A percentile compares a stretch with the other conserved stretches of the same genome.
Evolutionary conservation across 2,113 vertebrate species (phyloP).

Genomic region (Archocentrus centrarchus): DNA sequence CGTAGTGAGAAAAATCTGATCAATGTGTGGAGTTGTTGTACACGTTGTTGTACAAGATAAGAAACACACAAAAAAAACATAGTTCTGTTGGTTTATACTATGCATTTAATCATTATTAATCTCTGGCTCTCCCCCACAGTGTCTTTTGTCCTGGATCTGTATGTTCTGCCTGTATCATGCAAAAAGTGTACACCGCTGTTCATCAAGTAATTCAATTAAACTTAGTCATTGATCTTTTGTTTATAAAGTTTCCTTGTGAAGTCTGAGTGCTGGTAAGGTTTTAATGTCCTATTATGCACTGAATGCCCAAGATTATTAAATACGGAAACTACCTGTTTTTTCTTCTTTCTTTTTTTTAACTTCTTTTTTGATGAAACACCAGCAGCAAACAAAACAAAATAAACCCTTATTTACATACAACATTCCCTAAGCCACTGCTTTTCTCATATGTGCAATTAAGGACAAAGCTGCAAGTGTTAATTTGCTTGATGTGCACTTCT

Average conservation of each 20-base stretch:
- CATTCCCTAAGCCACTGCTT: slow-evolving; percentile 72
- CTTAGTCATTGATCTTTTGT: slow-evolving; percentile 20
- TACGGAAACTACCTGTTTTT: slow-evolving; percentile 40
- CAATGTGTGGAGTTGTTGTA: neutral
- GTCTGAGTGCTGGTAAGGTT: slow-evolving; percentile 16
- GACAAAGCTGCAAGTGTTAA: slow-evolving; percentile 77
- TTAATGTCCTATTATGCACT: slow-evolving; percentile 13
- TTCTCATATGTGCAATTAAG: slow-evolving; percentile 80
- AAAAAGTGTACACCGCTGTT: slow-evolving; percentile 1
- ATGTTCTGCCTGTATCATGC: neutral
- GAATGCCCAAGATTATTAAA: slow-evolving; percentile 33
- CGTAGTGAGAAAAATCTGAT: neutral
- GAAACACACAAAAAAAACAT: neutral
- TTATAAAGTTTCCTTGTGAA: slow-evolving; percentile 38
- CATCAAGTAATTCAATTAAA: slow-evolving; percentile 12
- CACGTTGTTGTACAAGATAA: neutral
- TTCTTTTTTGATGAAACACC: slow-evolving; percentile 54
- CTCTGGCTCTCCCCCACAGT: no score
- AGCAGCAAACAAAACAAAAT: slow-evolving; percentile 59
- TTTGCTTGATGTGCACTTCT: slow-evolving; percentile 78
- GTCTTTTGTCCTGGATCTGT: neutral
- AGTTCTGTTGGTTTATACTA: neutral
- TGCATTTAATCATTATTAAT: no score
- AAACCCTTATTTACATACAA: slow-evolving; percentile 73
- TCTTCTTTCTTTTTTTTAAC: neutral